Evolutionary conservation across 1,140 invertebrate genomes (phyloP).

Genomic region (Brachionus manjavacas): DNA sequence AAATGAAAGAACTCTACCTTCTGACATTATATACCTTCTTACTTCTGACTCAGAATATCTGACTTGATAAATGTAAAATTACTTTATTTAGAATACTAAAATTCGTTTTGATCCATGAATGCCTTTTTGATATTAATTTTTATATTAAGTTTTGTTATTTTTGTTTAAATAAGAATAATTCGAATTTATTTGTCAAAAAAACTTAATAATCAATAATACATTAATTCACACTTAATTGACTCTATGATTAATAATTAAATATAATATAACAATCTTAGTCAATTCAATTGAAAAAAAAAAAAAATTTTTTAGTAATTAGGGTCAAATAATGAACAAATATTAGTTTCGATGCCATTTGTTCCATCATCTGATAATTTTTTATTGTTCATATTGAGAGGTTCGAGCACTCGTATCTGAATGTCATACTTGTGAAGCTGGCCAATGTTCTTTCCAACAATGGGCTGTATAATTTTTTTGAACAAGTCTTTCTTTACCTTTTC

Average conservation of each 20-base stretch:
- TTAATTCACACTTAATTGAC: neutral
- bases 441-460: conserved; percentile 32
- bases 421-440: conserved; percentile 34
- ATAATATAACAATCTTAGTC: neutral
- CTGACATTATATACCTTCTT: too few relatives aligned
- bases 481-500: conserved; percentile 30
- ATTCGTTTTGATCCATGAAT: too few relatives aligned
- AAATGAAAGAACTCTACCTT: too few relatives aligned
- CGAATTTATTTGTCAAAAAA: neutral
- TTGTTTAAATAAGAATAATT: too few relatives aligned
- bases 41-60: too few relatives aligned
- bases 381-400: conserved; percentile 2
- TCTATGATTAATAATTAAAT: neutral
- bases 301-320: neutral
- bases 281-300: neutral
- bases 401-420: neutral
- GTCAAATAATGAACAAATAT: conserved; percentile 26
- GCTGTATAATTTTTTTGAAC: conserved; percentile 35
- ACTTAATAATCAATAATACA: neutral
- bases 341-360: neutral
- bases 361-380: neutral
- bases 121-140: too few relatives aligned
- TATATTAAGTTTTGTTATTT: too few relatives aligned
- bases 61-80: too few relatives aligned
- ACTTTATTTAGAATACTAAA: too few relatives aligned